A percentile compares a stretch with the other conserved stretches of the same genome.
Conservation (phyloP, 2,888 invertebrate species). For the Notocelia uddmanniana region DNA sequence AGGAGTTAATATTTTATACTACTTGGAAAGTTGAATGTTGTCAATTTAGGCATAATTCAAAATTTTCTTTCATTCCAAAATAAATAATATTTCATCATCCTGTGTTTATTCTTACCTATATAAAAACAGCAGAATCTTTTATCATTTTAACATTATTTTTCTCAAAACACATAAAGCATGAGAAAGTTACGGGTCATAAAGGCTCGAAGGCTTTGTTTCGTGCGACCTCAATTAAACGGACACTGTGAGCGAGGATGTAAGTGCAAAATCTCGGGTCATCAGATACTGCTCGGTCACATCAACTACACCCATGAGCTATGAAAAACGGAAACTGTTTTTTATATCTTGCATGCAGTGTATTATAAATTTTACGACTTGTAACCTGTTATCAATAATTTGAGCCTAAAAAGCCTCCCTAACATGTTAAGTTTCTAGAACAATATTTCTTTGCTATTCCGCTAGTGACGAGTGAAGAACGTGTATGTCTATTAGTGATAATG, state of each 20-base stretch:
- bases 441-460: no score
- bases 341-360: background rate
- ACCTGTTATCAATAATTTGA: no score
- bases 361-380: no score
- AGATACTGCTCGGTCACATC: slow-evolving; percentile 79
- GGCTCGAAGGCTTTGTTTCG: slow-evolving; percentile 49
- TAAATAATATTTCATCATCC: background rate
- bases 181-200: slow-evolving; percentile 37
- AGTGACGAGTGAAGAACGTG: no score
- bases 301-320: background rate
- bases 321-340: background rate
- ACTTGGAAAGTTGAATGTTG: no score
- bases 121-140: background rate
- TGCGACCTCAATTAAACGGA: slow-evolving; percentile 81
- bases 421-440: no score
- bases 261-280: slow-evolving; percentile 84
- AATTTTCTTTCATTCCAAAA: no score
- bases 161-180: slow-evolving; percentile 29
- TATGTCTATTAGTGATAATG: no score
- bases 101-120: background rate
- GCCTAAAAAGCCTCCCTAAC: no score
- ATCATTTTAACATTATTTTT: background rate
- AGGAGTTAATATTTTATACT: no score
- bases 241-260: slow-evolving; percentile 80
- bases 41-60: no score